A percentile compares a stretch with the other conserved stretches of the same genome.
Evolutionary conservation across 2,888 invertebrate genomes (phyloP).

Genomic region (Macaria notata): DNA sequence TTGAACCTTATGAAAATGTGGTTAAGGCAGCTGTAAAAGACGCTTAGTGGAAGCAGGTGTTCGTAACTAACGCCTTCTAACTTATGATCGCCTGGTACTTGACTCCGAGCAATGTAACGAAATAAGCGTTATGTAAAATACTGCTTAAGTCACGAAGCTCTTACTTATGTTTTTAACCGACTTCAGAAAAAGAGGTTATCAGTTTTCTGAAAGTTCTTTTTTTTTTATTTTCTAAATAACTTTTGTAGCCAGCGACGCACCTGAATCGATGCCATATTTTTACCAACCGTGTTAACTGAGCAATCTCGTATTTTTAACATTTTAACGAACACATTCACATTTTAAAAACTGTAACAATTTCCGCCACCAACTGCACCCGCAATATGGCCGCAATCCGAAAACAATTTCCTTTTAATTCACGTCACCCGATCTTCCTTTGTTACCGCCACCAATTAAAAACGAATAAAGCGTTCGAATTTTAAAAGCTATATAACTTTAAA

Average conservation of each 20-base stretch:
- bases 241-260: too few species aligned
- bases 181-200: too few species aligned
- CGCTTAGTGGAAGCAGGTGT: slow-evolving; percentile 54
- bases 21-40: slow-evolving; percentile 17
- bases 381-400: too few species aligned
- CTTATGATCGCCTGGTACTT: slow-evolving; percentile 47
- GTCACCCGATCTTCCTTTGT: slow-evolving; percentile 62
- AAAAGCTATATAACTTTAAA: slow-evolving; percentile 44
- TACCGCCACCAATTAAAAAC: slow-evolving; percentile 61
- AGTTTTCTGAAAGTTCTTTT: too few species aligned
- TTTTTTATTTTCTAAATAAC: too few species aligned
- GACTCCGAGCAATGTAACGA: slow-evolving; percentile 14
- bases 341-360: too few species aligned
- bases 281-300: too few species aligned
- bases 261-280: too few species aligned
- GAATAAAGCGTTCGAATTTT: slow-evolving; percentile 49
- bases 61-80: slow-evolving; percentile 53
- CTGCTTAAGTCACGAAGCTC: not conserved
- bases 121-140: slow-evolving; percentile 5
- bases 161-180: not conserved
- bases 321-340: too few species aligned
- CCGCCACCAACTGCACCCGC: too few species aligned
- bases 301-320: too few species aligned
- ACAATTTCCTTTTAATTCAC: slow-evolving; percentile 37
- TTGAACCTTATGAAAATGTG: slow-evolving; percentile 19